phyloP scores from a whole-genome alignment of 2,888 invertebrate species.

The Nycteola revayana region DNA sequence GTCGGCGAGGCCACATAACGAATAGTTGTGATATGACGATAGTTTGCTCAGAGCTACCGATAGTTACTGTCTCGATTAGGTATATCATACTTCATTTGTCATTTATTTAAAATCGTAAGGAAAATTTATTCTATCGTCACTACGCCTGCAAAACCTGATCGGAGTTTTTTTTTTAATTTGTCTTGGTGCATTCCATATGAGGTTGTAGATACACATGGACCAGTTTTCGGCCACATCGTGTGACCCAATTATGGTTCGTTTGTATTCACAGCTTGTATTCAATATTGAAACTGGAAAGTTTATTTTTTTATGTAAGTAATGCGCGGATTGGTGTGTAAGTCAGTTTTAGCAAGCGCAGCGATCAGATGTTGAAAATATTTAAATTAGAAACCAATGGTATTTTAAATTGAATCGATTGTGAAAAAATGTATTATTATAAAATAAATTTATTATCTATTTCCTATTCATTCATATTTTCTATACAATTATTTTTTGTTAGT shows the following conservation, averaged over 20 bases:
- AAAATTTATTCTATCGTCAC: not conserved
- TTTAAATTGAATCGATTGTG: constrained; percentile 20
- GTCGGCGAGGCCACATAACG: not conserved
- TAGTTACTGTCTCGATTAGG: constrained; percentile 1
- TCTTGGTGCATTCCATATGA: too few relatives aligned
- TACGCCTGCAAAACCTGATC: not conserved
- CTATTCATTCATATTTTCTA: constrained; percentile 15
- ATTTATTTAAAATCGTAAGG: not conserved
- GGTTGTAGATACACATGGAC: too few relatives aligned
- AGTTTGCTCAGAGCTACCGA: constrained; percentile 8
- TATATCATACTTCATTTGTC: not conserved
- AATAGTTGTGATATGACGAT: constrained; percentile 5
- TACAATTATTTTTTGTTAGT: constrained; percentile 16
- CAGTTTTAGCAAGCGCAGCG: constrained; percentile 1
- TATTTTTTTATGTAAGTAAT: not conserved
- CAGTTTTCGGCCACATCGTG: too few relatives aligned
- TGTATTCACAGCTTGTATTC: too few relatives aligned
- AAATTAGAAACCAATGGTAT: constrained; percentile 21
- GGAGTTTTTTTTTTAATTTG: too few relatives aligned
- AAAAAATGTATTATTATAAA: constrained; percentile 24
- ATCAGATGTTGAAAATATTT: constrained; percentile 19
- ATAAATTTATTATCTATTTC: constrained; percentile 16
- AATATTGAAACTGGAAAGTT: too few relatives aligned
- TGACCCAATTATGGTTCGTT: too few relatives aligned
- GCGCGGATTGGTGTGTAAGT: not conserved